A percentile compares a stretch with the other conserved stretches of the same genome.
These are phyloP conservation scores for Nomia melanderi DNA, from an alignment of 1,140 invertebrate genomes.

Conservation along the genomic window DNA sequence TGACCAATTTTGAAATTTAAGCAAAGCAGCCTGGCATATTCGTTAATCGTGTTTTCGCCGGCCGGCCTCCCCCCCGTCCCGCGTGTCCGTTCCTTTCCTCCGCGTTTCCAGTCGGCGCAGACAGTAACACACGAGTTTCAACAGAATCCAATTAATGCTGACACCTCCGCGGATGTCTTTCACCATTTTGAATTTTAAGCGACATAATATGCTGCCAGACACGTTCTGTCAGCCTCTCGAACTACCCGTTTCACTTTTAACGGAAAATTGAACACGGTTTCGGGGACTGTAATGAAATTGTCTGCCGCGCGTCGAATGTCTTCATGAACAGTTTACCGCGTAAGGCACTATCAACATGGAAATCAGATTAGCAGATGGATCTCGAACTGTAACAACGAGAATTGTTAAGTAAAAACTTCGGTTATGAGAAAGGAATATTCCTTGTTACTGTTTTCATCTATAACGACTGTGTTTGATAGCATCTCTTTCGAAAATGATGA, in stretches of 20 bases:
- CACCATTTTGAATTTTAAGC: conserved; percentile 68
- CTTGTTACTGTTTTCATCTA: too few relatives aligned
- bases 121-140: conserved; percentile 62
- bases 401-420: too few relatives aligned
- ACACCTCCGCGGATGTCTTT: conserved; percentile 65
- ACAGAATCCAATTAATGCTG: conserved; percentile 69
- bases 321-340: neutral
- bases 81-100: conserved; percentile 48
- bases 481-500: too few relatives aligned
- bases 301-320: conserved; percentile 23
- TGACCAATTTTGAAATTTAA: conserved; percentile 51
- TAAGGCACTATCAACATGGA: too few relatives aligned
- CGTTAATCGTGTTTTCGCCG: conserved; percentile 65
- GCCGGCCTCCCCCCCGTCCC: neutral
- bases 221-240: conserved; percentile 57
- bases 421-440: too few relatives aligned
- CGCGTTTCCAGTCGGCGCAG: conserved; percentile 50
- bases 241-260: conserved; percentile 37
- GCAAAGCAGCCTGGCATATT: conserved; percentile 47
- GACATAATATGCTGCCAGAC: conserved; percentile 59
- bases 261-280: conserved; percentile 46
- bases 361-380: too few relatives aligned
- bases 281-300: conserved; percentile 39
- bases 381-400: too few relatives aligned
- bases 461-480: too few relatives aligned